A percentile compares a stretch with the other conserved stretches of the same genome.
Evolutionary conservation across 2,888 invertebrate genomes (phyloP).

Genomic region (Pheosia tremula): DNA sequence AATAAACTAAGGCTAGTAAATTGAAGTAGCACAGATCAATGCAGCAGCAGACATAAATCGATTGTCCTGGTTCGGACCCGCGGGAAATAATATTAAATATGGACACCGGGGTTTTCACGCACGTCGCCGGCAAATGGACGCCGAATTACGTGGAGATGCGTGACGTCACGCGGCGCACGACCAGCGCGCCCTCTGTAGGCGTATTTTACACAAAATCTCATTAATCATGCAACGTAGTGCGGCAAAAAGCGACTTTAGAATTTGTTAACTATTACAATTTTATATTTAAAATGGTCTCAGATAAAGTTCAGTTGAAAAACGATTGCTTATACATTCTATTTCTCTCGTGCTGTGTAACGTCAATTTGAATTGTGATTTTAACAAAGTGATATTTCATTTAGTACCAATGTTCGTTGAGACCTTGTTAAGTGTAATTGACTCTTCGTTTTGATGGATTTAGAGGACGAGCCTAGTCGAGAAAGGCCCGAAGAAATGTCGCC

Average conservation of each 20-base stretch:
- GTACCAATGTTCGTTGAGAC: conserved; percentile 30
- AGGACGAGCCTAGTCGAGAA: conserved; percentile 52
- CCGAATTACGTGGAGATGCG: conserved; percentile 68
- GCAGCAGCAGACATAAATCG: conserved; percentile 30
- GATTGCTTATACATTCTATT: not conserved
- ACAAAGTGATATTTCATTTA: conserved; percentile 22
- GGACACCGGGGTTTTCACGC: conserved; percentile 66
- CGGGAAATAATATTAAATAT: conserved; percentile 60
- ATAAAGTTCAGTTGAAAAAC: not conserved
- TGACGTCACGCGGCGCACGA: conserved; percentile 68
- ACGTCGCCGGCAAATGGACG: conserved; percentile 68
- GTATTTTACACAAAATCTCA: conserved; percentile 44
- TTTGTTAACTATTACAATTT: conserved; percentile 5
- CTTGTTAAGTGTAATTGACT: conserved; percentile 61
- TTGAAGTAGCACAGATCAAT: conserved; percentile 20
- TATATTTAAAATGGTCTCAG: conserved; percentile 3
- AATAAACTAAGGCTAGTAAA: not conserved
- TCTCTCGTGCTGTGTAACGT: conserved; percentile 7
- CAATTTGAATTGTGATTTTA: conserved; percentile 19
- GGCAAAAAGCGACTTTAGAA: conserved; percentile 10
- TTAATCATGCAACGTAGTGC: conserved; percentile 50
- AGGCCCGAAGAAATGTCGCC: conserved; percentile 60
- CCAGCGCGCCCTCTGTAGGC: conserved; percentile 33
- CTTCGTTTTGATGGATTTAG: conserved; percentile 54
- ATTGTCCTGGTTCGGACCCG: conserved; percentile 49